Base-by-base conservation (phyloP, 1,140 invertebrate species). In the Latrodectus geometricus region DNA sequence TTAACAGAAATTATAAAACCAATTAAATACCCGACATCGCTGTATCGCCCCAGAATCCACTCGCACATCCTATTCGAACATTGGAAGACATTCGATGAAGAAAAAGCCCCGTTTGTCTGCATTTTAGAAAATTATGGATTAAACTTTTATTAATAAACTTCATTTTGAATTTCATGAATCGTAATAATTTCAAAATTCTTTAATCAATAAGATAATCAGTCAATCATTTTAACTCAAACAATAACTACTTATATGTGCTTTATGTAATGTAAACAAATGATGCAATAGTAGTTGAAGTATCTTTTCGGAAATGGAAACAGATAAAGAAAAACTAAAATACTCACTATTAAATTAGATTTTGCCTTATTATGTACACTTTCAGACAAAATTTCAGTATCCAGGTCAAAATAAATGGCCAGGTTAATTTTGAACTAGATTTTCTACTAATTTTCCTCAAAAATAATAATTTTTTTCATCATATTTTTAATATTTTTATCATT, bases 21-120 rank as follows among this genome's bases (percentile, higher is more conserved):
- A 69, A 56, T 35, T 81, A 23, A 54, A 54, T 87, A 91, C 91
- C 92, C 86, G 92, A 91, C 70, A 92, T 92, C 12, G 92, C 90
- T n/a, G 92, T 92, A 89, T 93, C 93, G 56, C 93, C 93, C 92
- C 92, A 93, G 90, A 93, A 93, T 86, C 92, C 93, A 88, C 91
- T 92, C 15, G 92, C 92, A 89, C 92, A 93, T 50, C 92, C 93
- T 75, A 93, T 93, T 78, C 91, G 90, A 21, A 93, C 90, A 48
- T 90, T 89, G 23, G 76, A 86, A 21, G 83, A 77, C 83, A 86
- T 86, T 15, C 50, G 52, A 56, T 35, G 74, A 21, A 56, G 56
- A 2, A 65, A 56, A 48, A 21, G 9, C 8, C 83, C 50, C 48
- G 61, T 21, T 20, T 52, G 8, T 76, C 83, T 86, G 75, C 83